Evolutionary conservation across 2,888 invertebrate genomes (phyloP), one percentile per base, ranked within the genome.

Genomic region (Saturnia pavonia): DNA sequence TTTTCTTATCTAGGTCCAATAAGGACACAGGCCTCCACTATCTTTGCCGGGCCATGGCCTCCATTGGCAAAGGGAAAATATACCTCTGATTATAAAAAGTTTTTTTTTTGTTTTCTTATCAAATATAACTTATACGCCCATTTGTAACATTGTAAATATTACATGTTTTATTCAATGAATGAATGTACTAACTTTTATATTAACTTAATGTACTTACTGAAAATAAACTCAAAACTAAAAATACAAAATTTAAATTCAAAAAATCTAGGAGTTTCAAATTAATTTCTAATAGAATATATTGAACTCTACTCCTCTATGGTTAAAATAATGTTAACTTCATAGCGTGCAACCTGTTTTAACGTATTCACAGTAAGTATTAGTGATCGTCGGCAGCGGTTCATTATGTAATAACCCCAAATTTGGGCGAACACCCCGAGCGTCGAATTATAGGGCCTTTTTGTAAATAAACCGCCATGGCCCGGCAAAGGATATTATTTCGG

Each of bases 321-420:
- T 60, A 16, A 60, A 60, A 12, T 60, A 60, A 60, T 60, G 25
- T 27, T 57, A 60, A 60, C 71, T 69, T 76, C 69, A 69, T 76
- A 72, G 60, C 57, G n/a, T 60, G 73, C 70, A 72, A 72, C 74
- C 67, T 76, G 76, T 77, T 77, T 57, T 51, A 75, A 70, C 73
- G 73, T 70, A 43, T 48, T 70, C n/a, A 25, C 74, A 71, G 70
- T 70, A 70, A 73, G 40, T 65, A 74, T 75, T 72, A 75, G 74
- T 76, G 75, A 78, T 75, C 75, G 75, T 75, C 85, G 84, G 85
- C 85, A 85, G 85, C 82, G 81, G 81, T 80, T 88, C 89, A 90
- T 91, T 90, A 91, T 84, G 84, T 91, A 90, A 92, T 92, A 88
- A 91, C 91, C 89, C 85, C 73, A 82, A 82, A 90, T 90, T 90